phyloP scores from a whole-genome alignment of 2,113 vertebrate genomes.

The Naja naja region DNA sequence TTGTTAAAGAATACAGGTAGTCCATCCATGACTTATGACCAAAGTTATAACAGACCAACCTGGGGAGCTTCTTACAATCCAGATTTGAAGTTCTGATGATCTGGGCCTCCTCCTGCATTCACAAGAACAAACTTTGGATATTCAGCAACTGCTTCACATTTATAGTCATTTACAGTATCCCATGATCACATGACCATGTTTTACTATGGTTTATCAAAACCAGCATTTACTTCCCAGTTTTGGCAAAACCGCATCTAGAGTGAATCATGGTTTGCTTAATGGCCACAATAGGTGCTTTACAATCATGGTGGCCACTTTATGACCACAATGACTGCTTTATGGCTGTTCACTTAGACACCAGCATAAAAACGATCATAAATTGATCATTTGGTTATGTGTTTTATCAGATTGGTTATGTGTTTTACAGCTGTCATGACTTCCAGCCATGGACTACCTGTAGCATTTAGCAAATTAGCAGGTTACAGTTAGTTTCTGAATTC shows the following conservation, averaged over 20 bases:
- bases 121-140: not conserved
- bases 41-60: too few species aligned
- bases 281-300: not conserved
- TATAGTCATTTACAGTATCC: not conserved
- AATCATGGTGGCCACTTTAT: not conserved
- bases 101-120: not conserved
- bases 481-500: not conserved
- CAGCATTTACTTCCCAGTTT: not conserved
- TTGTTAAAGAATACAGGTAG: not conserved
- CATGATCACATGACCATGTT: not conserved
- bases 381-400: too few species aligned
- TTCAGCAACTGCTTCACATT: not conserved
- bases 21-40: too few species aligned
- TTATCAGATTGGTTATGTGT: not conserved
- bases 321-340: not conserved
- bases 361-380: not conserved
- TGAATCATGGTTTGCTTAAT: not conserved
- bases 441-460: not conserved
- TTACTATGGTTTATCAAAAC: not conserved
- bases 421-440: not conserved
- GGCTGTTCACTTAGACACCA: not conserved
- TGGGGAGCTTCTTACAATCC: too few species aligned
- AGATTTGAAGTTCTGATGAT: too few species aligned
- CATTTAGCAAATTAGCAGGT: not conserved
- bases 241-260: not conserved